Percentiles rank a stretch among this genome's conserved stretches.
phyloP scores from a whole-genome alignment of 2,888 invertebrate species.

The Drosophila demipolita region DNA sequence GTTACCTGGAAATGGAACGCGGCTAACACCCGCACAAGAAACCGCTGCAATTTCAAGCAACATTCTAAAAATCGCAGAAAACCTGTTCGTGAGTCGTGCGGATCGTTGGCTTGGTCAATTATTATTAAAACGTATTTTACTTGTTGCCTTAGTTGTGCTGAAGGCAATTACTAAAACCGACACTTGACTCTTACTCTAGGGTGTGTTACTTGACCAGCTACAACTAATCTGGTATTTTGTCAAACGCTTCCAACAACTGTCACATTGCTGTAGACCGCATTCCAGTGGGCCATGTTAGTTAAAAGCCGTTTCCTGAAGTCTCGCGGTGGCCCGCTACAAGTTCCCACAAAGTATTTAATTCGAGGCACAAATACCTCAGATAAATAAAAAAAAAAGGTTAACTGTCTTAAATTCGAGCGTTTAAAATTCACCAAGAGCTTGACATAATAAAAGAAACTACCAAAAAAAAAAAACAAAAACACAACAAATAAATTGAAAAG shows the following conservation, averaged over 20 bases:
- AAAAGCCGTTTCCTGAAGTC: slow-evolving; percentile 36
- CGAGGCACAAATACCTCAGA: slow-evolving; percentile 10
- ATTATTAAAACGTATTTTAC: slow-evolving; percentile 7
- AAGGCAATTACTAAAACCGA: slow-evolving; percentile 43
- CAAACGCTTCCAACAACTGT: slow-evolving; percentile 46
- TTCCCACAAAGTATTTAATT: slow-evolving; percentile 11
- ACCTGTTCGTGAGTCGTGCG: slow-evolving; percentile 64
- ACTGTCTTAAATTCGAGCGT: background rate
- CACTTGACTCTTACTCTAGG: slow-evolving; percentile 52
- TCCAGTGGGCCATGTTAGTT: slow-evolving; percentile 33
- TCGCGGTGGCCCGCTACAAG: slow-evolving; percentile 7
- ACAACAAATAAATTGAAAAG: slow-evolving; percentile 48
- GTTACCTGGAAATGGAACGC: slow-evolving; percentile 44
- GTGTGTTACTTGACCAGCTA: slow-evolving; percentile 38
- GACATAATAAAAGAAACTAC: slow-evolving; percentile 47
- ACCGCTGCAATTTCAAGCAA: slow-evolving; percentile 30
- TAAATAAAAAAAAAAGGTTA: slow-evolving; percentile 39
- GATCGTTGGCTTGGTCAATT: slow-evolving; percentile 50
- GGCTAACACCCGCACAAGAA: slow-evolving; percentile 52
- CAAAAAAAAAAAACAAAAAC: slow-evolving; percentile 2
- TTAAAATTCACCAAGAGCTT: slow-evolving; percentile 26
- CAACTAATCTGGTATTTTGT: slow-evolving; percentile 34
- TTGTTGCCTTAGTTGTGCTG: slow-evolving; percentile 60
- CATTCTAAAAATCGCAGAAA: slow-evolving; percentile 64
- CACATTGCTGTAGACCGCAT: slow-evolving; percentile 44